phyloP scores from a whole-genome alignment of 2,888 invertebrate genomes.

The Cerceris rybyensis region DNA sequence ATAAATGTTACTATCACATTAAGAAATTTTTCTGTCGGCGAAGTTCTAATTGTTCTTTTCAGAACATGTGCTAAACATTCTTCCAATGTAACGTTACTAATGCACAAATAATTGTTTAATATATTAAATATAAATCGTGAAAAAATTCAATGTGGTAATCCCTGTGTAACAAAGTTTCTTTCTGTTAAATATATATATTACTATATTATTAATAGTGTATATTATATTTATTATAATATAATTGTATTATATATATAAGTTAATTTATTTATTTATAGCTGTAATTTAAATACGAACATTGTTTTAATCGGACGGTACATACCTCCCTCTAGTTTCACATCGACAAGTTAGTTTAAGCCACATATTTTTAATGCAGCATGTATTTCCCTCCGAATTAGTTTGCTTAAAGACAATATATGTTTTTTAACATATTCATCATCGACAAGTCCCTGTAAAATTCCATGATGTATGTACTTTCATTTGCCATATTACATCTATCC shows the following conservation, averaged over 20 bases:
- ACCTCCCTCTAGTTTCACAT: not conserved
- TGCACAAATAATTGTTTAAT: slow-evolving; percentile 54
- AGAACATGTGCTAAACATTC: no score
- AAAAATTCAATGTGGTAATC: not conserved
- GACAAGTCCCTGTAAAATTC: slow-evolving; percentile 25
- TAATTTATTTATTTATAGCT: no score
- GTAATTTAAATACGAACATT: no score
- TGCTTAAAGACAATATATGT: slow-evolving; percentile 34
- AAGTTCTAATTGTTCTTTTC: no score
- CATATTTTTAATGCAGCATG: slow-evolving; percentile 30
- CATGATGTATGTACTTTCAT: not conserved
- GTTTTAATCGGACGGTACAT: not conserved
- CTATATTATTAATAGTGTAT: no score
- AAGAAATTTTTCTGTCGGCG: no score
- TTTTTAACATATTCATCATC: slow-evolving; percentile 24
- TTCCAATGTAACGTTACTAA: not conserved
- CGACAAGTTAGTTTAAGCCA: not conserved
- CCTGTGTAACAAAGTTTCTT: not conserved
- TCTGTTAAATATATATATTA: not conserved
- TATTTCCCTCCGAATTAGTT: slow-evolving; percentile 27
- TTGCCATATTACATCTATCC: no score
- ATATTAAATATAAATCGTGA: slow-evolving; percentile 12
- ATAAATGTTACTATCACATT: no score
- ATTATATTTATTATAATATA: no score
- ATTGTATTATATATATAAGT: no score